Base-by-base conservation (phyloP, 1,140 invertebrate genomes). In the Caenorhabditis tropicalis region DNA sequence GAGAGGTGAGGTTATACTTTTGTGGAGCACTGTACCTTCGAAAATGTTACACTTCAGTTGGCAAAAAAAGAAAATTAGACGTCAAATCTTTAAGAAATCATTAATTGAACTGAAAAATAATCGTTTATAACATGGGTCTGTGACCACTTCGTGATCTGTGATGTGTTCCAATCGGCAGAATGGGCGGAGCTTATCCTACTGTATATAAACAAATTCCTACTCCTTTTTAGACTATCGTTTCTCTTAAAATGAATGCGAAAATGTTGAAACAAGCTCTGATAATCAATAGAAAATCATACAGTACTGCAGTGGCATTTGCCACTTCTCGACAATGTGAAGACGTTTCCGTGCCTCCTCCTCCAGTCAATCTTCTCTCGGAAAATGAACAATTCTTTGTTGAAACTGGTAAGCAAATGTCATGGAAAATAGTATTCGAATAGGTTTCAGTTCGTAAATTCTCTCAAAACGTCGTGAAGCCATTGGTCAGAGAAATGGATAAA, bases 401-500 rank as follows among this genome's bases (percentile, higher is more conserved):
- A 1, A 19, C 58, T 33, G 29, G 31, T 65, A 4, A 65, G 29
- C 36, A n/a, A n/a, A n/a, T n/a, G n/a, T n/a, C n/a, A n/a, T n/a
- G n/a, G n/a, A n/a, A n/a, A n/a, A n/a, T n/a, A n/a, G n/a, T n/a
- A n/a, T n/a, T n/a, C n/a, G n/a, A n/a, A n/a, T n/a, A n/a, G n/a
- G n/a, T n/a, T 93, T 87, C 92, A 96, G 96, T 97, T 87, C 93
- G 94, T 46, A 95, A 95, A 92, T 92, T 98, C 86, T 95, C 96
- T 0, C 94, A 94, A 87, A 96, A 98, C 90, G 94, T 96, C 91
- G 95, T 99, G 88, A 92, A 92, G 15, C 96, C 97, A 0, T 91
- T 95, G 9, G 96, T 98, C 0, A 94, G 93, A 88, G 94, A 96
- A 92, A 98, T 98, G 97, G 97, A 99, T 91, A 94, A 94, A 79